Evolutionary conservation across 1,140 invertebrate species (phyloP).

Genomic region (Drosophila asahinai): DNA sequence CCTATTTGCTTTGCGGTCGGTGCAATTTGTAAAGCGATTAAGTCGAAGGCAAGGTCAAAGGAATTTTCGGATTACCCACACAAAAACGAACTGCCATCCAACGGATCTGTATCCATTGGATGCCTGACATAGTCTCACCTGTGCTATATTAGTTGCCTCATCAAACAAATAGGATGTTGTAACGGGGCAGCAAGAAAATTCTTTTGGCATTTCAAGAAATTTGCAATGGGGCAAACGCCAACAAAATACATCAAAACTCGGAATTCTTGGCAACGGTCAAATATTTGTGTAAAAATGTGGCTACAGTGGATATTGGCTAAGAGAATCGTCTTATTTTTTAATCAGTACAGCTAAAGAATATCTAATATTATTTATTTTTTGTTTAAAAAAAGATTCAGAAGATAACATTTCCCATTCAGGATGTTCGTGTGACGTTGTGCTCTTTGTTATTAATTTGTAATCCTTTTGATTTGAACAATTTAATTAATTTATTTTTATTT

Average conservation of each 20-base stretch:
- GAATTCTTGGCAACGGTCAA: slow-evolving; percentile 69
- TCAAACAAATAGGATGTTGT: slow-evolving; percentile 12
- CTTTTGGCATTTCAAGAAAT: slow-evolving; percentile 36
- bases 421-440: too few relatives aligned
- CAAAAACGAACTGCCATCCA: not conserved
- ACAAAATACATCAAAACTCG: slow-evolving; percentile 69
- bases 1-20: slow-evolving; percentile 29
- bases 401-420: too few relatives aligned
- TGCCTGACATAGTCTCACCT: slow-evolving; percentile 13
- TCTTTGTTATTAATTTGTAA: too few relatives aligned
- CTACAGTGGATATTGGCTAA: slow-evolving; percentile 1
- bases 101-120: not conserved
- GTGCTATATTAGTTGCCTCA: slow-evolving; percentile 14
- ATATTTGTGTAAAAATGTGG: slow-evolving; percentile 36
- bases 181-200: slow-evolving; percentile 15
- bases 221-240: slow-evolving; percentile 43
- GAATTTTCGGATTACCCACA: slow-evolving; percentile 9
- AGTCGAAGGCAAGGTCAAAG: slow-evolving; percentile 39
- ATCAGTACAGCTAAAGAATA: not conserved
- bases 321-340: not conserved
- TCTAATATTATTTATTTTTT: not conserved
- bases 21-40: slow-evolving; percentile 38
- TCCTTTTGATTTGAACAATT: not conserved
- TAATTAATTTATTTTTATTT: not conserved
- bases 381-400: not conserved